Evolutionary conservation across 1,140 invertebrate genomes (phyloP), one percentile per base, ranked within the genome.

Genomic region (Caenorhabditis inopinata): DNA sequence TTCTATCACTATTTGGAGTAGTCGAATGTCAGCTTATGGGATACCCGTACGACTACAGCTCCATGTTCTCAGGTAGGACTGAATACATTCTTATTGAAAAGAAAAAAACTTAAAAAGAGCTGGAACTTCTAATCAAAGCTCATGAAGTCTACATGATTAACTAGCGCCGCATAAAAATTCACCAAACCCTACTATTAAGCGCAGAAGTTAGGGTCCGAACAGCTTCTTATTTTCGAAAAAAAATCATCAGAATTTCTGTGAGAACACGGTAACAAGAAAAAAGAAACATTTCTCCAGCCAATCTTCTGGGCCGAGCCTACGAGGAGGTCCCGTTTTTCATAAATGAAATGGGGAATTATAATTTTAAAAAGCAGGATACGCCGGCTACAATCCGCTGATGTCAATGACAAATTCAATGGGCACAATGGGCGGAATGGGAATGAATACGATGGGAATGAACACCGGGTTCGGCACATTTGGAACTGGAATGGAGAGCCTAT

Each of bases 401-500:
- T 68, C 58, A 9, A 68, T 58, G 53, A 32, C 27, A 2, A 58
- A 58, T n/a, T n/a, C 53, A 11, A 58, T 58, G 53, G 53, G 32
- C 12, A 25, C 49, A 4, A 42, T 42, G 38, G 23, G 6, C 27
- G 18, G 7, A 1, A 16, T 53, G 9, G 58, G 58, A n/a, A 68
- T 68, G 58, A 21, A 21, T 5, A 68, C 58, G 1, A 68, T 68
- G 58, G 58, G 58, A 1, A 68, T 68, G 58, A 68, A 68, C 12
- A 68, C 58, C n/a, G 58, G 58, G 21, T 68, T 68, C n/a, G 58
- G 58, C 2, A 68, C 58, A 9, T 68, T 68, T n/a, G 58, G 58
- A 18, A 68, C 58, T 1, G 58, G 58, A 38, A 21, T 68, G 32
- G 58, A 68, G 58, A 68, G 58, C 11, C 38, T 68, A 14, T 68